phyloP scores from a whole-genome alignment of 2,888 invertebrate species.

The Zootermopsis nevadensis region DNA sequence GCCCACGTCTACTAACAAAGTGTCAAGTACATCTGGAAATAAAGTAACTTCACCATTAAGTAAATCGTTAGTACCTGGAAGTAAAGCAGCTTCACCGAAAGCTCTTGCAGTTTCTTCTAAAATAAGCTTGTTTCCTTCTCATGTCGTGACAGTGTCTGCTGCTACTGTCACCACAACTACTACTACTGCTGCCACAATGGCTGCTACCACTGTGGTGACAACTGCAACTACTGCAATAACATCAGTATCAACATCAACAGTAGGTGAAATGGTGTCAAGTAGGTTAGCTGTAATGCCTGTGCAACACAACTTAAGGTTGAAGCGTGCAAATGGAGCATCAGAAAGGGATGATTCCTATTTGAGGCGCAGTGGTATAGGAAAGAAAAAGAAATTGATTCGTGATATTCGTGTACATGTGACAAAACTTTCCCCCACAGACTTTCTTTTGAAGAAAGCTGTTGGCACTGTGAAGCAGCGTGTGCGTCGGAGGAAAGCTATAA shows the following conservation, averaged over 20 bases:
- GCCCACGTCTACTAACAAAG: conserved; percentile 5
- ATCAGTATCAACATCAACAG: background rate
- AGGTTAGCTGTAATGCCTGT: conserved; percentile 17
- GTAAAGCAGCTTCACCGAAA: conserved; percentile 16
- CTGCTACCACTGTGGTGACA: background rate
- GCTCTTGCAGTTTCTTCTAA: conserved; percentile 7
- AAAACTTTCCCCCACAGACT: conserved; percentile 56
- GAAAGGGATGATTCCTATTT: conserved; percentile 23
- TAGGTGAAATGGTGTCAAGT: conserved; percentile 23
- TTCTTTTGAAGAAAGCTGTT: conserved; percentile 54
- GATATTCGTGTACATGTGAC: conserved; percentile 59
- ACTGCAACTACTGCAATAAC: conserved; percentile 17
- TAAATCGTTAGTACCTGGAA: conserved; percentile 9
- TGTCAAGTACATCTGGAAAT: background rate
- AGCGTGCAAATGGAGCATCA: conserved; percentile 43
- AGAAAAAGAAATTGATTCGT: conserved; percentile 58
- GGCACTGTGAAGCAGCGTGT: conserved; percentile 65
- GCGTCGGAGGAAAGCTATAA: conserved; percentile 79
- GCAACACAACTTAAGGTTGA: conserved; percentile 50
- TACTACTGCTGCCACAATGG: background rate
- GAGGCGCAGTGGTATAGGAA: conserved; percentile 24
- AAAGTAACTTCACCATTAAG: background rate
- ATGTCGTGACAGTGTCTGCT: background rate
- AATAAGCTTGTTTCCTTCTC: background rate
- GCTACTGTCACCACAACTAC: conserved; percentile 26